Evolutionary conservation across 2,888 invertebrate genomes (phyloP), one percentile per base, ranked within the genome.

Genomic region (Drosophila paramelanica): DNA sequence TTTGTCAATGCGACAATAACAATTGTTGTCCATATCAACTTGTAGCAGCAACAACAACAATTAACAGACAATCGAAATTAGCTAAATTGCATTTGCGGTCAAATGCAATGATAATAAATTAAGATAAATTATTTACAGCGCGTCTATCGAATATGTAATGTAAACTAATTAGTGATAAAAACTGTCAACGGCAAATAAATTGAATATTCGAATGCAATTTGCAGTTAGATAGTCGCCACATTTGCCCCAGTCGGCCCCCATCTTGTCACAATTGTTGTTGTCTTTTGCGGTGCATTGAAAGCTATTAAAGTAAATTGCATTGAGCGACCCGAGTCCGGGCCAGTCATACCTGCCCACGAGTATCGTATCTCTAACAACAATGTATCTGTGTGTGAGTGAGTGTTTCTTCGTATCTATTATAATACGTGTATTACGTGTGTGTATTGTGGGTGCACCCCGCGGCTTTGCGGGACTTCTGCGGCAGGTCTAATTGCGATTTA

Each of bases 91-190:
- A 80, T 85, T 87, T 85, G 88, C 70, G 83, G 78, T 69, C 58
- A 80, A 88, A 81, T 78, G 80, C 75, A 76, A 76, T 81, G 87
- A 83, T 88, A 86, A 89, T 88, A 88, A 88, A 88, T 88, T 82
- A 72, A 75, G 75, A 68, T 76, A 83, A 64, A 86, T 76, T 78
- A 56, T 66, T 77, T 69, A 57, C 59, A 62, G 60, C 50, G 74
- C 51, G 33, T 74, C 67, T 77, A 85, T 82, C 76, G 75, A 81
- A 67, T 72, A 67, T 81, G 17, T 17, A 83, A 84, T 87, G 79
- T 79, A 73, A 81, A 86, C 84, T 83, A 83, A 83, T 83, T 83
- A 83, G 84, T 69, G 83, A 83, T 83, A 83, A 86, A 86, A 75
- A 58, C 78, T 83, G 83, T 78, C 84, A 77, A 73, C 74, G 61